A percentile compares a stretch with the other conserved stretches of the same genome.
Conservation (phyloP, 2,797 vertebrate genomes). For the Paratrypauchen microcephalus region DNA sequence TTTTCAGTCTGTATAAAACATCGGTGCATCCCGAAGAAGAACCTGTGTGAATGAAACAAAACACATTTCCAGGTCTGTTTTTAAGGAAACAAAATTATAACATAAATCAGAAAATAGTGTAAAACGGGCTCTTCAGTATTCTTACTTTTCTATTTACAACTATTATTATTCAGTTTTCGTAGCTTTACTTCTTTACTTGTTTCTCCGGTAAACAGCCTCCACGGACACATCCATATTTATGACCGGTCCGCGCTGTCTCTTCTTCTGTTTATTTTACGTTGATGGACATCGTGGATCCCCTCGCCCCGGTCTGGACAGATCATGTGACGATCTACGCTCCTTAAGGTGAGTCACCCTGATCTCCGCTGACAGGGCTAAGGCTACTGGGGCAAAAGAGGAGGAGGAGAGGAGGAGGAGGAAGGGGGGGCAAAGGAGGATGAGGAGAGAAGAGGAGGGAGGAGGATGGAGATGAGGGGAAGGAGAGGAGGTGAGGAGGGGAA, state of each 20-base stretch:
- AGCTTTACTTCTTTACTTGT: background rate
- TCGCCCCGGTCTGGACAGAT: slow-evolving; percentile 20
- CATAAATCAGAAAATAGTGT: too few species aligned
- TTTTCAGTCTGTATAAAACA: too few species aligned
- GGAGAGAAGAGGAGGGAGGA: background rate
- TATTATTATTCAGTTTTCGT: background rate
- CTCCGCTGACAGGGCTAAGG: slow-evolving; percentile 53
- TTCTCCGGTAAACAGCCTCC: background rate
- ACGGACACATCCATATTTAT: slow-evolving; percentile 11
- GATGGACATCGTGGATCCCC: slow-evolving; percentile 30
- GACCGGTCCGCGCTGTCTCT: slow-evolving; percentile 8
- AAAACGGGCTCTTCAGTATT: too few species aligned
- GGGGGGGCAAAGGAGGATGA: background rate
- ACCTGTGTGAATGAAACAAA: too few species aligned
- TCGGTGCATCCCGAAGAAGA: too few species aligned
- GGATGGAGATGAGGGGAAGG: too few species aligned
- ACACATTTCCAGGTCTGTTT: too few species aligned
- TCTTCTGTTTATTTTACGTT: background rate
- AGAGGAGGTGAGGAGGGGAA: too few species aligned
- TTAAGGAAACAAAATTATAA: too few species aligned
- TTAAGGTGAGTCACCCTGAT: slow-evolving; percentile 54
- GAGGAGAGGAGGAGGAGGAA: background rate
- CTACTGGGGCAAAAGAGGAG: slow-evolving; percentile 36
- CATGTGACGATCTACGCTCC: slow-evolving; percentile 33
- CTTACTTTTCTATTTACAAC: too few species aligned